Conservation (phyloP, 64 coral and sea anemone genomes). For the Anthopleura sola region DNA sequence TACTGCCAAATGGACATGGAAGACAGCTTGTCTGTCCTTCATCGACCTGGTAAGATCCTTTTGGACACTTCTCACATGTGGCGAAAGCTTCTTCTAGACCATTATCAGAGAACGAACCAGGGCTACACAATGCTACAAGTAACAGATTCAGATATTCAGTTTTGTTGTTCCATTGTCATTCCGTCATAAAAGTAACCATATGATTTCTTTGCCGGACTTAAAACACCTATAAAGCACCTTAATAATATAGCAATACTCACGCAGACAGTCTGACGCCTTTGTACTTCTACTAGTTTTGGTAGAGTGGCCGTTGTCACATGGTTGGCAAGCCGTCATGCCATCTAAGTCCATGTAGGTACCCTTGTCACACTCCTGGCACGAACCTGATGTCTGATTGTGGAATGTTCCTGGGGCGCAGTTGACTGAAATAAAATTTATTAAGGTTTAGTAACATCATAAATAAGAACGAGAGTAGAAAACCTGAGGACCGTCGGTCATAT, state of each 20-base stretch:
- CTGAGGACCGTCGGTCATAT: too few relatives aligned
- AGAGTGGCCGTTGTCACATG: slow-evolving; percentile 43
- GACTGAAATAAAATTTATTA: slow-evolving; percentile 29
- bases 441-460: neutral
- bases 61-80: slow-evolving; percentile 71
- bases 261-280: slow-evolving; percentile 43
- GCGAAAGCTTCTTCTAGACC: slow-evolving; percentile 63
- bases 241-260: slow-evolving; percentile 37
- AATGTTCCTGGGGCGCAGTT: slow-evolving; percentile 77
- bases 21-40: slow-evolving; percentile 54
- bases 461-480: too few relatives aligned
- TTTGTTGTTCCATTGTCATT: too few relatives aligned
- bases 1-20: slow-evolving; percentile 69
- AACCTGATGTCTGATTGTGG: slow-evolving; percentile 46
- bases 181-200: too few relatives aligned
- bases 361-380: slow-evolving; percentile 48
- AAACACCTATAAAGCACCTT: too few relatives aligned
- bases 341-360: slow-evolving; percentile 76
- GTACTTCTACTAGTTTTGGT: slow-evolving; percentile 55
- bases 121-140: slow-evolving; percentile 49
- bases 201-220: neutral
- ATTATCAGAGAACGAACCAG: slow-evolving; percentile 79
- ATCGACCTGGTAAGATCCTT: slow-evolving; percentile 64
- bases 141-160: neutral
- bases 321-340: slow-evolving; percentile 74